Evolutionary conservation across 2,113 vertebrate species (phyloP), one percentile per base, ranked within the genome.

Genomic region (Sapajus apella): DNA sequence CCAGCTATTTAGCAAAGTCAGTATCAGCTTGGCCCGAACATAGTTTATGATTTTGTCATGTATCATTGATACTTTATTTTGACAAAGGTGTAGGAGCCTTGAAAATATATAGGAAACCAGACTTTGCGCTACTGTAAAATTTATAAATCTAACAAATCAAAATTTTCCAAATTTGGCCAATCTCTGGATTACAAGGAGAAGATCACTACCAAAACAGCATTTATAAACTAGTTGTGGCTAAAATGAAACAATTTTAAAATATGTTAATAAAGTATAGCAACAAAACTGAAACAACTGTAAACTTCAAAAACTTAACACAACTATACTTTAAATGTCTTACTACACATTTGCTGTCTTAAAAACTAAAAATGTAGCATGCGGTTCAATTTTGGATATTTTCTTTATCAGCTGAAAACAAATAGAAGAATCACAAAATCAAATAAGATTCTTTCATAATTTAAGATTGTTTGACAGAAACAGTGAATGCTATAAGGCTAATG

Each of bases 371-470:
- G 13, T 6, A 70, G 43, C n/a, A 88, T 66, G 35, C 23, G 50
- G n/a, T 68, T 93, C 40, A 55, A 35, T 45, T 47, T 76, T 91
- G 76, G 21, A 58, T 13, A 61, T 79, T 82, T 50, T 87, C 47
- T 66, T 83, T 5, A 37, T 11, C 25, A 77, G 37, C 20, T 83
- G 35, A 68, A 81, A 90, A 89, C 5, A 91, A 37, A 37, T 17
- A 93, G 37, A 14, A 79, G 12, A 84, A 64, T 96, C 45, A 81
- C 50, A 95, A 86, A 96, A 75, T 61, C 47, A 91, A 85, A 1
- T 85, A 85, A 90, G 80, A 87, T 45, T 92, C 43, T 89, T 86
- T 79, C 55, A 43, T n/a, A 89, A 56, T 96, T 95, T 70, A 68
- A 81, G 64, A 79, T 4, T 43, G 37, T 37, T 79, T 87, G 83